Conservation (phyloP, 2,888 invertebrate genomes). For the Caenorhabditis sp. region DNA sequence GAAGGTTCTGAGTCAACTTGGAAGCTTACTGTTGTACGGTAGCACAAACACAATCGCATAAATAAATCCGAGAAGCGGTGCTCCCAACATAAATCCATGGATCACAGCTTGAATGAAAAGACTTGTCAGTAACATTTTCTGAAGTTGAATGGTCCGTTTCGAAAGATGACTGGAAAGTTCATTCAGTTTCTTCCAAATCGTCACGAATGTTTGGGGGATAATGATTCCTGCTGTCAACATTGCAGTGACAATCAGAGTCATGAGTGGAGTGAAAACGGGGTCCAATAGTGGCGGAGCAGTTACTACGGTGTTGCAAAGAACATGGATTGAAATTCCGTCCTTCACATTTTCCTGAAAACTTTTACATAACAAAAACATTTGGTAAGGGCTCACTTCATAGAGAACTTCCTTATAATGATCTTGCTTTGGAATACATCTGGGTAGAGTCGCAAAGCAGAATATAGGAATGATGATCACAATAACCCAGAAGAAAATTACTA, state of each 20-base stretch:
- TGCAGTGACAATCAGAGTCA: constrained; percentile 37
- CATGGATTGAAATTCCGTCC: constrained; percentile 40
- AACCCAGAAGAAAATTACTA: constrained; percentile 56
- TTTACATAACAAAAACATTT: neutral
- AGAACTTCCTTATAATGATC: constrained; percentile 47
- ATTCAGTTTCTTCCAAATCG: constrained; percentile 50
- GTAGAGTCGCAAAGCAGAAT: constrained; percentile 48
- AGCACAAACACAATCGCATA: constrained; percentile 55
- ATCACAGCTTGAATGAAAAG: constrained; percentile 57
- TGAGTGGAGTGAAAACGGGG: constrained; percentile 52
- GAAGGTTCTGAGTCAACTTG: neutral
- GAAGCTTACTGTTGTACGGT: constrained; percentile 31
- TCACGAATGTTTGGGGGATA: constrained; percentile 44
- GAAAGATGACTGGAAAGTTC: constrained; percentile 53
- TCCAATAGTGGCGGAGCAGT: constrained; percentile 57
- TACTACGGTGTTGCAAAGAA: constrained; percentile 57
- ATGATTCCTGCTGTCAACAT: constrained; percentile 45
- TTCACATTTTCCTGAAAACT: constrained; percentile 28
- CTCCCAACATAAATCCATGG: constrained; percentile 59
- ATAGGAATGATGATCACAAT: constrained; percentile 51
- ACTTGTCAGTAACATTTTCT: constrained; percentile 56
- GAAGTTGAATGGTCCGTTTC: constrained; percentile 44
- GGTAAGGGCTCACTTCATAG: constrained; percentile 7
- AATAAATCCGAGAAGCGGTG: constrained; percentile 49
- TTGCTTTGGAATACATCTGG: constrained; percentile 52